These are phyloP conservation scores for Linepithema humile DNA, from an alignment of 1,140 invertebrate genomes.

Conservation along the genomic window DNA sequence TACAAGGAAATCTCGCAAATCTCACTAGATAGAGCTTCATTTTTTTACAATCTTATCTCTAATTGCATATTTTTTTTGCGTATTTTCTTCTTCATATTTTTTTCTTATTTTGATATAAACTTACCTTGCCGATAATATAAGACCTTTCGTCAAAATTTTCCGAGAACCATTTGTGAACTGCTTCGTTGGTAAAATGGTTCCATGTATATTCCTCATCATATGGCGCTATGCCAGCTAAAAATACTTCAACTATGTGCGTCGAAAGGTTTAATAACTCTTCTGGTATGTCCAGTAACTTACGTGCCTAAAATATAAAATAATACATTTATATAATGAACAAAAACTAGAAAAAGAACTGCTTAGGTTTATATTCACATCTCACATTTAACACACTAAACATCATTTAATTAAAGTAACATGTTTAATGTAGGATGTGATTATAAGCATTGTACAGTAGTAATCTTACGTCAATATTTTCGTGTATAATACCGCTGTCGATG, in stretches of 20 bases:
- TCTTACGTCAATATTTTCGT: conserved; percentile 68
- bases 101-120: not conserved
- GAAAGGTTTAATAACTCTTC: conserved; percentile 71
- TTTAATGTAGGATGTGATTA: not conserved
- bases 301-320: conserved; percentile 66
- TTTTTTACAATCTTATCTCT: no score
- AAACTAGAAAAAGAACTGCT: not conserved
- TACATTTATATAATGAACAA: not conserved
- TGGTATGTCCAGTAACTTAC: conserved; percentile 74
- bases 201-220: conserved; percentile 80
- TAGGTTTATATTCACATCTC: not conserved
- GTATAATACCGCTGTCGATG: conserved; percentile 77
- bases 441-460: not conserved
- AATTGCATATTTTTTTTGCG: no score
- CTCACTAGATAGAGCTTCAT: no score
- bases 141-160: conserved; percentile 64
- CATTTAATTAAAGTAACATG: conserved; percentile 25
- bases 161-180: conserved; percentile 73
- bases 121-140: conserved; percentile 76
- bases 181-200: conserved; percentile 72
- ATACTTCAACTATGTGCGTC: conserved; percentile 77
- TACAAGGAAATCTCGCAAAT: no score
- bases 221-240: conserved; percentile 74
- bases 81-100: not conserved
- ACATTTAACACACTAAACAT: not conserved